These are phyloP conservation scores for Tethea ocularis DNA, from an alignment of 2,888 invertebrate genomes.

Conservation along the genomic window DNA sequence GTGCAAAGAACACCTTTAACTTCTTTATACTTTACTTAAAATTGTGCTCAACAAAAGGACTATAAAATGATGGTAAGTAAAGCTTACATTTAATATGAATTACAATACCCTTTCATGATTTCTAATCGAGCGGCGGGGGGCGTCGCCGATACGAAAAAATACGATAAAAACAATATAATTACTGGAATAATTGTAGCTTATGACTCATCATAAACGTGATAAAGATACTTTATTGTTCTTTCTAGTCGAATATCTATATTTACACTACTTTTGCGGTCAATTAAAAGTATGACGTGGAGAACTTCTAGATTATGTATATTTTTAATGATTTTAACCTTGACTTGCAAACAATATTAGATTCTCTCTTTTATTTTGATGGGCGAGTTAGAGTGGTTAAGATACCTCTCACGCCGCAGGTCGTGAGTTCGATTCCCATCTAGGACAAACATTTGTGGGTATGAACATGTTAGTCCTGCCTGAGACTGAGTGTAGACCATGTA, in stretches of 20 bases:
- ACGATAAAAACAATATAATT: constrained; percentile 15
- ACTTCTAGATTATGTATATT: constrained; percentile 18
- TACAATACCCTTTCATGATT: neutral
- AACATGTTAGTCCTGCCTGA: too few relatives aligned
- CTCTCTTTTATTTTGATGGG: neutral
- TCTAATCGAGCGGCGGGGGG: constrained; percentile 44
- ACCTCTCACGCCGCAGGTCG: too few relatives aligned
- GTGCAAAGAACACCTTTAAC: constrained; percentile 12
- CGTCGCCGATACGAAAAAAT: constrained; percentile 40
- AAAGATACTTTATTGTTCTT: constrained; percentile 1
- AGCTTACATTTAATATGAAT: neutral
- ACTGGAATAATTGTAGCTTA: constrained; percentile 17
- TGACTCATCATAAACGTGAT: constrained; percentile 21
- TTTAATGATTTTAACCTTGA: constrained; percentile 9
- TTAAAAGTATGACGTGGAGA: constrained; percentile 38
- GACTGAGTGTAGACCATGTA: too few relatives aligned
- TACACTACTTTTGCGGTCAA: constrained; percentile 17
- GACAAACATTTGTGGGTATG: too few relatives aligned
- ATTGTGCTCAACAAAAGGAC: neutral
- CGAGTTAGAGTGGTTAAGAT: too few relatives aligned
- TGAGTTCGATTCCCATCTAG: too few relatives aligned
- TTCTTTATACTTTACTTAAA: neutral
- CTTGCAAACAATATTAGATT: neutral
- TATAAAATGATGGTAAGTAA: constrained; percentile 66
- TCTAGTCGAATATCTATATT: neutral